Conservation (phyloP, 1,140 invertebrate species). For the Sminthurinus signatus region DNA sequence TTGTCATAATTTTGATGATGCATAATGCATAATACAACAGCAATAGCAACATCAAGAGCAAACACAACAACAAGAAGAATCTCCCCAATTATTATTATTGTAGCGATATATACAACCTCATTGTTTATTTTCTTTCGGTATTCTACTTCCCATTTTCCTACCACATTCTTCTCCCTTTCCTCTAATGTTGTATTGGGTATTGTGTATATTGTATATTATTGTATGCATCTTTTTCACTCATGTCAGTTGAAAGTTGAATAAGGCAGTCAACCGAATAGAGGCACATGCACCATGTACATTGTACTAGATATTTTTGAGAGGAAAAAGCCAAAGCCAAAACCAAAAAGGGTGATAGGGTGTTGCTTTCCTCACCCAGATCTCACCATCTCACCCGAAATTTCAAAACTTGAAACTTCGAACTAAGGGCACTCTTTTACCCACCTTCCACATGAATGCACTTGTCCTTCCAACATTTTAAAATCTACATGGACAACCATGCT, state of each 20-base stretch:
- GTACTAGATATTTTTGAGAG: constrained; percentile 3
- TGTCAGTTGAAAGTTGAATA: background rate
- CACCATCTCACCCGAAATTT: too few species aligned
- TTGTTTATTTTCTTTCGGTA: too few species aligned
- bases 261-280: background rate
- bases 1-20: too few species aligned
- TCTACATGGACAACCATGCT: background rate
- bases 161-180: too few species aligned
- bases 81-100: too few species aligned
- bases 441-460: constrained; percentile 25
- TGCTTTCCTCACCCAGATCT: constrained; percentile 36
- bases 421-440: background rate
- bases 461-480: background rate
- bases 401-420: constrained; percentile 19
- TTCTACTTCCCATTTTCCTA: too few species aligned
- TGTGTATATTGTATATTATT: background rate
- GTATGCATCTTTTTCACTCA: too few species aligned
- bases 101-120: too few species aligned
- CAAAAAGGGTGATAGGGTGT: too few species aligned
- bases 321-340: constrained; percentile 20
- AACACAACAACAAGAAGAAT: too few species aligned
- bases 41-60: too few species aligned
- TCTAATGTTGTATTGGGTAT: background rate
- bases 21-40: too few species aligned
- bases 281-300: constrained; percentile 9